These are phyloP conservation scores for Eurytoma californica DNA, from an alignment of 2,888 invertebrate genomes.

Conservation along the genomic window DNA sequence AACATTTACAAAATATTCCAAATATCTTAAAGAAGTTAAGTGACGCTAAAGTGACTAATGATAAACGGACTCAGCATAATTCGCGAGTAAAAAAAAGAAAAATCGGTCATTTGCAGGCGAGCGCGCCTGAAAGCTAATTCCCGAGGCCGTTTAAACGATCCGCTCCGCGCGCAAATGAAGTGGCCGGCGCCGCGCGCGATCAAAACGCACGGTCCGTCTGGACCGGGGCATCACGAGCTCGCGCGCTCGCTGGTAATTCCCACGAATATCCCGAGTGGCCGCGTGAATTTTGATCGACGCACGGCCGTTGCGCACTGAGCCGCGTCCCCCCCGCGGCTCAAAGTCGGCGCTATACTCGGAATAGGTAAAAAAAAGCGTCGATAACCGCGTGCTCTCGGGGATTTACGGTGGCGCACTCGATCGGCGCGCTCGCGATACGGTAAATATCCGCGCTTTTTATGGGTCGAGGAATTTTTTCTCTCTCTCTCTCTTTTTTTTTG, in stretches of 20 bases:
- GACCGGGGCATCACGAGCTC: not conserved
- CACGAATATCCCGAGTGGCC: constrained; percentile 21
- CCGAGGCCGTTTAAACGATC: constrained; percentile 7
- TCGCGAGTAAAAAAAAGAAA: not conserved
- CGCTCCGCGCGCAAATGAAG: constrained; percentile 16
- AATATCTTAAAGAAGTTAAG: too few relatives aligned
- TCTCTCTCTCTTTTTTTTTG: too few relatives aligned
- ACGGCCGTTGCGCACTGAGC: not conserved
- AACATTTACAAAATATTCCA: too few relatives aligned
- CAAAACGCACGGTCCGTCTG: not conserved
- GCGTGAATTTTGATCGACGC: constrained; percentile 49
- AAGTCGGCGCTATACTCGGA: constrained; percentile 10
- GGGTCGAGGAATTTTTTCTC: too few relatives aligned
- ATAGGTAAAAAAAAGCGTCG: not conserved
- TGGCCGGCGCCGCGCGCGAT: not conserved
- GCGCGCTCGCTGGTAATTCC: constrained; percentile 35
- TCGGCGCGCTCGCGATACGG: not conserved
- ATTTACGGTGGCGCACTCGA: constrained; percentile 12
- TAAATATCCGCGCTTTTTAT: too few relatives aligned
- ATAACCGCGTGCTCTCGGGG: constrained; percentile 18
- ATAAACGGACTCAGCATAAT: not conserved
- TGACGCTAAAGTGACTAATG: too few relatives aligned
- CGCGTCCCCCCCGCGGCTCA: not conserved
- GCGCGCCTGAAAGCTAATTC: too few relatives aligned
- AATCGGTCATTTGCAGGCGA: constrained; percentile 13